Evolutionary conservation across 2,797 vertebrate genomes (phyloP), one percentile per base, ranked within the genome.

Genomic region (Myiotriccus ornatus): DNA sequence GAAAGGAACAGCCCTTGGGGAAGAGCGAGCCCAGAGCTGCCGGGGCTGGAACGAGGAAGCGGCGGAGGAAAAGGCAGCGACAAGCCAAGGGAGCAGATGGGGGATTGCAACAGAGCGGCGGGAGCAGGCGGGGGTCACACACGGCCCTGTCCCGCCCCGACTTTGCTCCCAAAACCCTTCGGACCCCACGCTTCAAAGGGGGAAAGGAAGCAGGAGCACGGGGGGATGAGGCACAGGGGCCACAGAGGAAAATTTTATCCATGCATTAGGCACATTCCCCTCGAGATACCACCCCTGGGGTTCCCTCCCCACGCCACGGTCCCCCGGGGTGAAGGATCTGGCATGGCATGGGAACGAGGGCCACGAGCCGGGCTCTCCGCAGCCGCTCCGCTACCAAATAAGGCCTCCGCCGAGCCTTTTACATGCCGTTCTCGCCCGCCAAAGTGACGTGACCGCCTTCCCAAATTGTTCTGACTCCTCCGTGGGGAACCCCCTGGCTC

Each of bases 21-120:
- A 46, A 84, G 34, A 85, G 76, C 55, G 28, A 89, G 67, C n/a
- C 28, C 34, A 5, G 87, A 86, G 86, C 86, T 89, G 85, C 74
- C 9, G 56, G 56, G 53, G 82, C 82, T 91, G 92, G 90, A 95
- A 95, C 83, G 52, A 95, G 94, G 94, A 95, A 96, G 92, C 65
- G 6, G 75, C 25, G 3, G 50, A 87, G 64, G 69, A 69, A 94
- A 93, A 87, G 46, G 23, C 71, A 89, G 59, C 2, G 21, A 85
- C 43, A 84, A 83, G 88, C 85, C 88, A 70, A 81, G 74, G 73
- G 70, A 91, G 94, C 82, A 71, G 89, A 77, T 70, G 80, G 65
- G 69, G 44, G 74, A 93, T 95, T 89, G 92, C 89, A 80, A 93
- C 80, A 95, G 89, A 84, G 80, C 12, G 14, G 57, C 64, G 6